phyloP scores from a whole-genome alignment of 2,113 vertebrate genomes.

The Trematocara macrostoma region DNA sequence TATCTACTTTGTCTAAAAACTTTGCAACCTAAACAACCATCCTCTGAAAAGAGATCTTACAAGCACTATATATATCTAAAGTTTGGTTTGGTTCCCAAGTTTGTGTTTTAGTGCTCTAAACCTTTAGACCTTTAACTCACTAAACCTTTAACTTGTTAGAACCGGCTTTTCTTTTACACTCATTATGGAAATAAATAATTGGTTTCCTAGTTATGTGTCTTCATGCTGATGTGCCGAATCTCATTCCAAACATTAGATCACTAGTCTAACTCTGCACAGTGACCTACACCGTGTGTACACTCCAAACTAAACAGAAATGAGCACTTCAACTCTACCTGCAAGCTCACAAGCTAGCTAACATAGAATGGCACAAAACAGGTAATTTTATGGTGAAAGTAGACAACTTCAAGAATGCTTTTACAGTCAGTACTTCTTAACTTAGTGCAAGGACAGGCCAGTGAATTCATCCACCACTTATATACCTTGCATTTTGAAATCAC shows the following conservation, averaged over 20 bases:
- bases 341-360: background rate
- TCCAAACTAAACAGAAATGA: background rate
- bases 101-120: background rate
- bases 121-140: background rate
- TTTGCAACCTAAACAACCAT: background rate
- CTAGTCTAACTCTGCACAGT: background rate
- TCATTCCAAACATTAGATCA: background rate
- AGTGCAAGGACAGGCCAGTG: background rate
- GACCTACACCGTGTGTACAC: background rate
- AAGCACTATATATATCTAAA: background rate
- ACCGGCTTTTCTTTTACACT: background rate
- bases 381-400: background rate
- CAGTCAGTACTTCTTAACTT: background rate
- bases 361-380: background rate
- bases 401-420: background rate
- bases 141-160: background rate
- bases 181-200: background rate
- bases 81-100: background rate
- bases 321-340: background rate
- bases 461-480: background rate
- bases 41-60: background rate
- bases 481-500: background rate
- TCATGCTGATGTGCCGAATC: background rate
- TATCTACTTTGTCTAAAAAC: background rate
- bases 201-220: background rate